These are phyloP conservation scores for Lucifuga dentata DNA, from an alignment of 2,113 vertebrate genomes.

Conservation along the genomic window DNA sequence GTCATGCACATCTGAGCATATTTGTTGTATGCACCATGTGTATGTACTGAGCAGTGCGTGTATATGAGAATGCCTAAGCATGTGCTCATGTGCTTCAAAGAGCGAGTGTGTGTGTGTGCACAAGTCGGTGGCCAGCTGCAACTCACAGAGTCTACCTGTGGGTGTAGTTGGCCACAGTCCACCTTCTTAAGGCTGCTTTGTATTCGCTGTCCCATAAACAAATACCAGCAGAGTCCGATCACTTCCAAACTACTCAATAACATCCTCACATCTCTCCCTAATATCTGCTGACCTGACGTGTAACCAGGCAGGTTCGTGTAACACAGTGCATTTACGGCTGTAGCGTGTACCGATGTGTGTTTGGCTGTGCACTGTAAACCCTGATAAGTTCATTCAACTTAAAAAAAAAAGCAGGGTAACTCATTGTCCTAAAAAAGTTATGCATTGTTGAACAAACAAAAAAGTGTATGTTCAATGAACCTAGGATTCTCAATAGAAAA, in stretches of 20 bases:
- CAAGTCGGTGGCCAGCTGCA: slow-evolving; percentile 71
- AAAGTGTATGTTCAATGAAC: no score
- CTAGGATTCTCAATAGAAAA: no score
- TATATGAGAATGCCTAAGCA: neutral
- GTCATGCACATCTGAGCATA: slow-evolving; percentile 21
- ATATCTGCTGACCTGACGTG: slow-evolving; percentile 54
- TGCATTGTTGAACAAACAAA: no score
- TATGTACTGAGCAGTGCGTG: neutral
- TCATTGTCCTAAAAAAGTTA: no score
- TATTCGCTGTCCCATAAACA: slow-evolving; percentile 74
- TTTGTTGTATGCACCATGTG: slow-evolving; percentile 1
- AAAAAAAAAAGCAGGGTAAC: no score
- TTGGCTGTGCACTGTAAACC: slow-evolving; percentile 20
- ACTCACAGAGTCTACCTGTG: slow-evolving; percentile 58
- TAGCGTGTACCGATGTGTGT: slow-evolving; percentile 17
- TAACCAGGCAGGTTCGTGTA: slow-evolving; percentile 4
- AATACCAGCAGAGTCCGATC: slow-evolving; percentile 61
- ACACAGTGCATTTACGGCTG: slow-evolving; percentile 21
- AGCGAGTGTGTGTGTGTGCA: slow-evolving; percentile 23
- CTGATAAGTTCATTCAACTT: no score
- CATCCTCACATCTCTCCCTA: slow-evolving; percentile 56
- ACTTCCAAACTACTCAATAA: slow-evolving; percentile 56
- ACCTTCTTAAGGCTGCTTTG: slow-evolving; percentile 65
- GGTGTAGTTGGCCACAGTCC: slow-evolving; percentile 58
- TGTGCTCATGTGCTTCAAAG: slow-evolving; percentile 56